Conservation (phyloP, 2,888 invertebrate species). For the Dione vanillae region DNA sequence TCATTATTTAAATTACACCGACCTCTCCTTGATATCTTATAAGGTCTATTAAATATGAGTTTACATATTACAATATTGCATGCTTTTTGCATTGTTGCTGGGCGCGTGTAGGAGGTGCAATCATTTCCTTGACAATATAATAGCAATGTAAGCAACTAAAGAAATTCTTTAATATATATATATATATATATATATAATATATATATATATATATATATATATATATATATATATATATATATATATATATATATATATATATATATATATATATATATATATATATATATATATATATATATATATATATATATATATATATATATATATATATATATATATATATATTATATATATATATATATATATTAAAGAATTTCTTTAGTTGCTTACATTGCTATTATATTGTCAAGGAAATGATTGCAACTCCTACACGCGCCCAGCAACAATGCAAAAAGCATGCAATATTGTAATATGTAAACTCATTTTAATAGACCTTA, state of each 20-base stretch:
- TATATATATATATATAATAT: no score
- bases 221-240: no score
- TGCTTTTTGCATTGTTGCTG: constrained; percentile 8
- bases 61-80: constrained; percentile 11
- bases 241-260: no score
- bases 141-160: neutral
- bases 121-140: constrained; percentile 1
- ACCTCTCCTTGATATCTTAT: constrained; percentile 14
- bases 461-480: constrained; percentile 11
- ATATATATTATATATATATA: no score
- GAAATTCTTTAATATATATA: no score
- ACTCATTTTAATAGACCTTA: constrained; percentile 11
- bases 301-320: no score
- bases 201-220: no score
- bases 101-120: constrained; percentile 14
- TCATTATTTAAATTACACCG: no score
- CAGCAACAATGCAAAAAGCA: constrained; percentile 8
- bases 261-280: no score
- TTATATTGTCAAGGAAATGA: constrained; percentile 1
- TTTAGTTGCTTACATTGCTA: neutral
- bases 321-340: no score
- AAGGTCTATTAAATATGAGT: constrained; percentile 13
- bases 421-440: constrained; percentile 14
- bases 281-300: no score
- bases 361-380: no score